A percentile compares a stretch with the other conserved stretches of the same genome.
phyloP scores from a whole-genome alignment of 2,113 vertebrate genomes.

The human region DNA sequence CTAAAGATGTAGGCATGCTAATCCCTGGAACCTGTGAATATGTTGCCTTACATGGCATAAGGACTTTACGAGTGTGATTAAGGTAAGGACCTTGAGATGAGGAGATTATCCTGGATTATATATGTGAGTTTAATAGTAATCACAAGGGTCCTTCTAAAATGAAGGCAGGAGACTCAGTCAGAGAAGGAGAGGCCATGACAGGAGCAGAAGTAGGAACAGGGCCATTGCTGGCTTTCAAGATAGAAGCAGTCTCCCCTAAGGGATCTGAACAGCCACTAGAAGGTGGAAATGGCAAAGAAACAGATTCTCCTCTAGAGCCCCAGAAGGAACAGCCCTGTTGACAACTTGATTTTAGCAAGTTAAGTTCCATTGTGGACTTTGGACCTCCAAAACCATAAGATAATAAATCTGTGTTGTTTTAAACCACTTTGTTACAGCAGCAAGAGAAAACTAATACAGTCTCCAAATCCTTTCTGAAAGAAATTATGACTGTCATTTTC shows the following conservation, averaged over 20 bases:
- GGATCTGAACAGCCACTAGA: not conserved
- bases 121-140: not conserved
- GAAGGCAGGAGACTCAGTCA: not conserved
- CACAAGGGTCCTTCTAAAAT: not conserved
- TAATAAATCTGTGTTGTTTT: not conserved
- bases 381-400: not conserved
- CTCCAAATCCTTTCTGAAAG: not conserved
- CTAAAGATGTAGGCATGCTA: not conserved
- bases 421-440: not conserved
- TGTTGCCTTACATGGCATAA: not conserved
- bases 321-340: not conserved
- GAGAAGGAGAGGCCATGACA: rapidly evolving
- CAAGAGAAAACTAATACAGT: not conserved
- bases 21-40: not conserved
- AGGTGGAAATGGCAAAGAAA: not conserved
- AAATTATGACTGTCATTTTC: too few relatives aligned
- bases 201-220: rapidly evolving
- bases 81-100: not conserved
- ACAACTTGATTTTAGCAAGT: not conserved
- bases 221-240: not conserved
- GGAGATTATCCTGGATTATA: too few relatives aligned
- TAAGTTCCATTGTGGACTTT: not conserved
- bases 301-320: rapidly evolving
- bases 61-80: not conserved
- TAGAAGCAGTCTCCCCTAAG: not conserved